A percentile compares a stretch with the other conserved stretches of the same genome.
Evolutionary conservation across 2,888 invertebrate species (phyloP).

Genomic region (Hesperia comma): DNA sequence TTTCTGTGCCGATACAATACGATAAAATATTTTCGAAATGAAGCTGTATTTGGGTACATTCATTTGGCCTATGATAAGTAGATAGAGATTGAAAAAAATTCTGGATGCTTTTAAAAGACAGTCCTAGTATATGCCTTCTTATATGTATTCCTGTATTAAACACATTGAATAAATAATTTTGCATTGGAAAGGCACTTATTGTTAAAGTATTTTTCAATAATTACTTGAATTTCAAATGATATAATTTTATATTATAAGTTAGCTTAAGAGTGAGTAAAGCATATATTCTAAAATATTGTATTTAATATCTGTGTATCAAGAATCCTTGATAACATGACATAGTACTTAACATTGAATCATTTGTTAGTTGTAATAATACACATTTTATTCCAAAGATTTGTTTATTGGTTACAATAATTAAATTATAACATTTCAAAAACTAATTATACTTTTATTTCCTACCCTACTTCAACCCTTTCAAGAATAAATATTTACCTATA

Average conservation of each 20-base stretch:
- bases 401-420: constrained; percentile 77
- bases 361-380: constrained; percentile 60
- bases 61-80: constrained; percentile 17
- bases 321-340: constrained; percentile 35
- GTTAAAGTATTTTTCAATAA: constrained; percentile 11
- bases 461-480: constrained; percentile 43
- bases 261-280: constrained; percentile 62
- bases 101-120: neutral
- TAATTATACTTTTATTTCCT: constrained; percentile 57
- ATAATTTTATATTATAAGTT: constrained; percentile 23
- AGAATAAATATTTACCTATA: too few species aligned
- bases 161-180: neutral
- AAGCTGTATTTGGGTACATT: neutral
- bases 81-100: too few species aligned
- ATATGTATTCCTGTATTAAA: neutral
- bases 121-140: neutral
- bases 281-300: constrained; percentile 79
- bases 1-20: too few species aligned
- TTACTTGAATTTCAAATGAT: constrained; percentile 30
- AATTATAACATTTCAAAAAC: constrained; percentile 66
- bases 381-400: constrained; percentile 72
- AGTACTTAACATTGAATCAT: constrained; percentile 54
- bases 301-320: constrained; percentile 48
- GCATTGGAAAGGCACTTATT: constrained; percentile 9
- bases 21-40: too few species aligned